Conservation (phyloP, 2,797 vertebrate species). For the Enteromius anoplus region DNA sequence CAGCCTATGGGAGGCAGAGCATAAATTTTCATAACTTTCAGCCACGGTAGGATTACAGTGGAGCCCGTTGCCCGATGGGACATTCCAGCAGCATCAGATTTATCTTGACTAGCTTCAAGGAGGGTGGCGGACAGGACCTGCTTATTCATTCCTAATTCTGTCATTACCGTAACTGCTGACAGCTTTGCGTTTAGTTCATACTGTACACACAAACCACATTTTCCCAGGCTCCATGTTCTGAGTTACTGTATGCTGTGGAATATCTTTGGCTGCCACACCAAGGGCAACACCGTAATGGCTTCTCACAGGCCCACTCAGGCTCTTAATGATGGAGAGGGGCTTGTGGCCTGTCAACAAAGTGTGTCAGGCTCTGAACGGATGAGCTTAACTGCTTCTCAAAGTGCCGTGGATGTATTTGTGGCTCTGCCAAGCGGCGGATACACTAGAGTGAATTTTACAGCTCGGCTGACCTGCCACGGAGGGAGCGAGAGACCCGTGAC, state of each 20-base stretch:
- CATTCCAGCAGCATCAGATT: constrained; percentile 26
- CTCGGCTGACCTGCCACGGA: constrained; percentile 41
- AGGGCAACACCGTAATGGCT: constrained; percentile 23
- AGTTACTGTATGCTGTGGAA: constrained; percentile 15
- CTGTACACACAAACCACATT: constrained; percentile 42
- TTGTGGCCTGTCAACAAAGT: constrained; percentile 46
- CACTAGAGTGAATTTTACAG: constrained; percentile 51
- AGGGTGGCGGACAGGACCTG: not conserved
- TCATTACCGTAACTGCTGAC: constrained; percentile 30
- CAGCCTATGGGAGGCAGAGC: not conserved
- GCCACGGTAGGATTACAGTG: constrained; percentile 35
- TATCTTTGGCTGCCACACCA: constrained; percentile 36
- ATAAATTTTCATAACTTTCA: not conserved
- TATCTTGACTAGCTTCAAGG: constrained; percentile 12
- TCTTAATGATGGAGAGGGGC: constrained; percentile 46
- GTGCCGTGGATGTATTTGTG: constrained; percentile 38
- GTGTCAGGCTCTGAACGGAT: constrained; percentile 52
- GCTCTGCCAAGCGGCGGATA: constrained; percentile 45
- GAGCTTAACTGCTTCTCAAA: constrained; percentile 54
- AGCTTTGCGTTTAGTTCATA: constrained; percentile 26
- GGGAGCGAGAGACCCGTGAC: constrained; percentile 33
- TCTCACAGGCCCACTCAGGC: constrained; percentile 39
- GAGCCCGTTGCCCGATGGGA: constrained; percentile 33
- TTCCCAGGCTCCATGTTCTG: constrained; percentile 17
- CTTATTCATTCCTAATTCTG: constrained; percentile 13